These are phyloP conservation scores for Synergus umbraculus DNA, from an alignment of 2,888 invertebrate species.

Conservation along the genomic window DNA sequence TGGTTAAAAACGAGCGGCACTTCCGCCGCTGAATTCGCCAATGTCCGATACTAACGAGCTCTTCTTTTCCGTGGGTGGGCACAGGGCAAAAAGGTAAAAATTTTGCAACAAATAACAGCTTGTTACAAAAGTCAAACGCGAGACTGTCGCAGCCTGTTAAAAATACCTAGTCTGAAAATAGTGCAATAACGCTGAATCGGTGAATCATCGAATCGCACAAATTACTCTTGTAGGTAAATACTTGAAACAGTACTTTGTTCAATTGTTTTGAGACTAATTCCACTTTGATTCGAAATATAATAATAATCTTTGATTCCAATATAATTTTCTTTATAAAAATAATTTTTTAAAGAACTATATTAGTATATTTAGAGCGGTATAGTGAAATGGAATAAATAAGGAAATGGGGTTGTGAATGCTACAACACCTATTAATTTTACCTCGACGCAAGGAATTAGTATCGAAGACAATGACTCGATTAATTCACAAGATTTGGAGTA, in stretches of 20 bases:
- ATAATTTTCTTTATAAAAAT: no score
- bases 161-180: constrained; percentile 7
- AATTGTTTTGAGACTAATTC: no score
- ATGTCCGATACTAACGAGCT: constrained; percentile 40
- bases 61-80: constrained; percentile 32
- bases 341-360: no score
- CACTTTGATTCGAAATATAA: no score
- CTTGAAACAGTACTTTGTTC: no score
- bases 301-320: no score
- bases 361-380: no score
- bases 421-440: constrained; percentile 10
- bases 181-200: constrained; percentile 32
- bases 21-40: constrained; percentile 36
- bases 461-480: constrained; percentile 27
- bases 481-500: not conserved
- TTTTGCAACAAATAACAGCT: constrained; percentile 29
- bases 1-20: constrained; percentile 40
- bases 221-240: no score
- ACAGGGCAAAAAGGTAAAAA: constrained; percentile 2
- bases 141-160: constrained; percentile 26
- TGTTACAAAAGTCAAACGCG: constrained; percentile 38
- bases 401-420: not conserved
- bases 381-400: constrained; percentile 24
- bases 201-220: not conserved
- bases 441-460: not conserved